Conservation (phyloP, 1,140 invertebrate species). For the Hirudo medicinalis region DNA sequence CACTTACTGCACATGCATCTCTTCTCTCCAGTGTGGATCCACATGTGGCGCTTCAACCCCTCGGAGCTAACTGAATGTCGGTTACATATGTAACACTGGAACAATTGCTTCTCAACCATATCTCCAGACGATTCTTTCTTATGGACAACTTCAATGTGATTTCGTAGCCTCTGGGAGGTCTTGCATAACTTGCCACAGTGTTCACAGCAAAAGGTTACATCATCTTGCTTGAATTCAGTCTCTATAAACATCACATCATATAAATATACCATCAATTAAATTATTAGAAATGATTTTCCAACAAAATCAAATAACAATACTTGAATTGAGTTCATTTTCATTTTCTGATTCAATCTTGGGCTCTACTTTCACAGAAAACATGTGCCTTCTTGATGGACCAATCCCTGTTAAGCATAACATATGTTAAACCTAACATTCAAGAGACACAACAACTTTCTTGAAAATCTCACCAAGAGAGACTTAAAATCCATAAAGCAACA, state of each 20-base stretch:
- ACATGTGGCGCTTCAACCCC: conserved; percentile 15
- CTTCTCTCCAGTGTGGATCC: conserved; percentile 17
- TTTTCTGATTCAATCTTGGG: not conserved
- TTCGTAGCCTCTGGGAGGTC: not conserved
- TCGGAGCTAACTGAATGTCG: not conserved
- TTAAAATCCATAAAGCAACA: not conserved
- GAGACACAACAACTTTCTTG: not conserved
- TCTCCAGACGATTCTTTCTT: not conserved
- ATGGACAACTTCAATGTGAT: not conserved
- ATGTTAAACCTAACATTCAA: not conserved
- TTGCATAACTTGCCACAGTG: conserved; percentile 10
- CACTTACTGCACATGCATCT: conserved; percentile 13
- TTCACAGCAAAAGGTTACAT: conserved; percentile 8
- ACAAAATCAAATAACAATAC: conserved; percentile 7
- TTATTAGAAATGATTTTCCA: not conserved
- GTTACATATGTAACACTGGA: conserved; percentile 12
- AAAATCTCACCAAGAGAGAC: not conserved
- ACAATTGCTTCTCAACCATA: not conserved
- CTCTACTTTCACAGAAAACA: not conserved
- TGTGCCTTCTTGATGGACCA: not conserved
- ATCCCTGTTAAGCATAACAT: not conserved
- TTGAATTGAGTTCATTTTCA: conserved; percentile 13
- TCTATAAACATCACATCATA: not conserved
- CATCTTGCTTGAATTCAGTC: not conserved
- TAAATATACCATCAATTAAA: not conserved